phyloP scores from a whole-genome alignment of 1,140 invertebrate species.

The Oedothorax gibbosus region DNA sequence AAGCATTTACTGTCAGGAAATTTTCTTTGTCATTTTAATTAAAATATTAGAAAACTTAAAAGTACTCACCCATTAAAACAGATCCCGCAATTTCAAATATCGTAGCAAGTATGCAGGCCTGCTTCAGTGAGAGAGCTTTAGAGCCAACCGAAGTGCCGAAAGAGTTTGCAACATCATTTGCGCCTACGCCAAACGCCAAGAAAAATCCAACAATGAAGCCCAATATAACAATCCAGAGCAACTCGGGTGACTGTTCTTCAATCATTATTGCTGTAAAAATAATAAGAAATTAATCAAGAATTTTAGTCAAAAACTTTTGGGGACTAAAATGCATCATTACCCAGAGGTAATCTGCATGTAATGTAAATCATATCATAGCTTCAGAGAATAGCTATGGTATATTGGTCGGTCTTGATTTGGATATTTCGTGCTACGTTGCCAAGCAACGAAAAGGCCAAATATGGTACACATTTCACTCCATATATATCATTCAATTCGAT shows the following conservation, averaged over 20 bases:
- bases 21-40: too few species aligned
- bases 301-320: too few species aligned
- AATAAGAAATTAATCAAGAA: background rate
- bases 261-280: constrained; percentile 30
- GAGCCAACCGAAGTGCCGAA: constrained; percentile 98
- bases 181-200: constrained; percentile 78
- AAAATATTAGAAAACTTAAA: background rate
- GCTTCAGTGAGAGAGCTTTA: constrained; percentile 91
- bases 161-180: constrained; percentile 98
- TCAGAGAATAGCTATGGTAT: too few species aligned
- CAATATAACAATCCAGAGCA: constrained; percentile 70
- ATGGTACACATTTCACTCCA: too few species aligned
- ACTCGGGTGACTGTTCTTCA: constrained; percentile 66
- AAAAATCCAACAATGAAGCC: constrained; percentile 75
- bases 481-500: too few species aligned
- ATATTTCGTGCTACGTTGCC: too few species aligned
- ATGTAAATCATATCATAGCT: too few species aligned
- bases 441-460: too few species aligned
- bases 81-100: constrained; percentile 94
- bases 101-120: constrained; percentile 94
- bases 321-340: too few species aligned
- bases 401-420: too few species aligned
- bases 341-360: too few species aligned
- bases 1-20: too few species aligned
- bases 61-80: constrained; percentile 80